Evolutionary conservation across 2,797 vertebrate species (phyloP).

Genomic region (Trachurus trachurus): DNA sequence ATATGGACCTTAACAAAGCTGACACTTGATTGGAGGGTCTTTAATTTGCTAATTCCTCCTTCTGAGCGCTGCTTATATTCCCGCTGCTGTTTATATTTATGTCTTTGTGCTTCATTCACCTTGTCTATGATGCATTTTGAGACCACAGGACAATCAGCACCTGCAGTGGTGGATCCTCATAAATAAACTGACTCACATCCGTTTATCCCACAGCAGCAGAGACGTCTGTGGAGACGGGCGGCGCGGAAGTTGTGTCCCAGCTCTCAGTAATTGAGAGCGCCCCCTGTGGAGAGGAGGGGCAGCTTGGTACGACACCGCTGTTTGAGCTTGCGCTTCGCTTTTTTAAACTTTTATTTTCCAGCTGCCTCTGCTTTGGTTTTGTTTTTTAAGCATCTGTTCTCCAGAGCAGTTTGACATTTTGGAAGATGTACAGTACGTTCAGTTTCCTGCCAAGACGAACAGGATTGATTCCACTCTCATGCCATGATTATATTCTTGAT

Average conservation of each 20-base stretch:
- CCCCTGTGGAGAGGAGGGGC: constrained; percentile 62
- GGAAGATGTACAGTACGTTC: constrained; percentile 4
- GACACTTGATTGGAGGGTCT: no score
- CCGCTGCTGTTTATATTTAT: not conserved
- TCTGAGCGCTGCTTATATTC: not conserved
- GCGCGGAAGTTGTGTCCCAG: constrained; percentile 40
- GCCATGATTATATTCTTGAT: not conserved
- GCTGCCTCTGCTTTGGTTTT: constrained; percentile 37
- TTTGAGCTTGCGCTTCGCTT: not conserved
- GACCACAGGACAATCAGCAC: not conserved
- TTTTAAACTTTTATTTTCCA: constrained; percentile 10
- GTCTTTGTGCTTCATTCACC: not conserved
- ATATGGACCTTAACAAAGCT: no score
- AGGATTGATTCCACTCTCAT: not conserved
- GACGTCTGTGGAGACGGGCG: constrained; percentile 38
- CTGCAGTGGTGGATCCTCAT: not conserved
- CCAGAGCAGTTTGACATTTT: not conserved
- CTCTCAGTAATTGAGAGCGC: constrained; percentile 42
- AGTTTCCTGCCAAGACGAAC: not conserved
- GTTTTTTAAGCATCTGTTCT: not conserved
- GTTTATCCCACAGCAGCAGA: constrained; percentile 66
- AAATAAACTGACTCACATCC: constrained; percentile 27
- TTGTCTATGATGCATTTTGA: not conserved
- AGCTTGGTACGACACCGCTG: constrained; percentile 55
- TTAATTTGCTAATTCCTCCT: not conserved